A percentile compares a stretch with the other conserved stretches of the same genome.
Conservation (phyloP, 2,888 invertebrate genomes). For the Andricus curvator region DNA sequence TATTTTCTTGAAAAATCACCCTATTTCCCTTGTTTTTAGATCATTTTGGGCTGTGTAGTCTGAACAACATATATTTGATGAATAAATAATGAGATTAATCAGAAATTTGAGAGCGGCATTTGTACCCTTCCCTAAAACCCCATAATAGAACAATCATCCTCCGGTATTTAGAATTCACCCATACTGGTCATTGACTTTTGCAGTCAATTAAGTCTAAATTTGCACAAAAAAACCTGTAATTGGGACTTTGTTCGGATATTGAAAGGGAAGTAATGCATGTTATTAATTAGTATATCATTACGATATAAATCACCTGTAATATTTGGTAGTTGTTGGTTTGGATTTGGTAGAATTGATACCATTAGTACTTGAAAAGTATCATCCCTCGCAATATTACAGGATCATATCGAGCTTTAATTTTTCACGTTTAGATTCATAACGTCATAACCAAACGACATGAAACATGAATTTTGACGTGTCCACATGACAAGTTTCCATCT, state of each 20-base stretch:
- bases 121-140: not conserved
- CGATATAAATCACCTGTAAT: not conserved
- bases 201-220: not conserved
- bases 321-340: constrained; percentile 17
- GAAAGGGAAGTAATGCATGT: constrained; percentile 23
- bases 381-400: not conserved
- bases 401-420: not conserved
- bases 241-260: not conserved
- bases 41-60: too few species aligned
- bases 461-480: not conserved
- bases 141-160: not conserved
- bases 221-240: not conserved
- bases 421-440: not conserved
- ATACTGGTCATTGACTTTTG: not conserved
- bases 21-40: too few species aligned
- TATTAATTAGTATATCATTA: constrained; percentile 37
- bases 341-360: constrained; percentile 1
- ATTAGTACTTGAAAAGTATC: constrained; percentile 24
- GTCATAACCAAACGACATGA: not conserved
- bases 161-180: not conserved
- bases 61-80: not conserved
- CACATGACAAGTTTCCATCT: too few species aligned
- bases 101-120: not conserved
- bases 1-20: too few species aligned
- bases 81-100: not conserved